A percentile compares a stretch with the other conserved stretches of the same genome.
Evolutionary conservation across 2,113 vertebrate genomes (phyloP).

Genomic region (Scomber scombrus): DNA sequence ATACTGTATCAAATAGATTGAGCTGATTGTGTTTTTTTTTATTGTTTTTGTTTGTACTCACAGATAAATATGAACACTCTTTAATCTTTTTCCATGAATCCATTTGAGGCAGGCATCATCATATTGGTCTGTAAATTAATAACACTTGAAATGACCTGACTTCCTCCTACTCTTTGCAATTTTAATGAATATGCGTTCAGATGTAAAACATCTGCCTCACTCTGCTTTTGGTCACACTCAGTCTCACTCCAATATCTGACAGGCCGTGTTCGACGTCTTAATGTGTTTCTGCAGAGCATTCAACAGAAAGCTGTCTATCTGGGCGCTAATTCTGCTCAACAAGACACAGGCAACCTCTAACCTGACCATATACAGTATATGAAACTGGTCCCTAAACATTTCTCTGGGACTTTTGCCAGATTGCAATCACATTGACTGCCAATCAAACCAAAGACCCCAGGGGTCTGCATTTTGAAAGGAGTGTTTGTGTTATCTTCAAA

Average conservation of each 20-base stretch:
- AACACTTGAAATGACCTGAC: constrained; percentile 16
- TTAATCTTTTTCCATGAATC: constrained; percentile 6
- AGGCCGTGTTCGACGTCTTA: neutral
- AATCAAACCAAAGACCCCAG: constrained; percentile 66
- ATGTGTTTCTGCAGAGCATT: constrained; percentile 3
- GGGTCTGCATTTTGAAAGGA: constrained; percentile 41
- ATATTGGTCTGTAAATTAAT: constrained; percentile 16
- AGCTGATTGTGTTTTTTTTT: neutral
- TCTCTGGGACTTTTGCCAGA: constrained; percentile 72
- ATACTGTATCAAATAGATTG: neutral
- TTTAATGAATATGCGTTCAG: constrained; percentile 46
- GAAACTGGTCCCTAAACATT: constrained; percentile 46
- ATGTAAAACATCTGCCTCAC: constrained; percentile 62
- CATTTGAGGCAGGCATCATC: neutral
- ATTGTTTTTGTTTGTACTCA: neutral
- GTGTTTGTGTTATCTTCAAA: constrained; percentile 66
- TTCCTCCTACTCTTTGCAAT: constrained; percentile 1
- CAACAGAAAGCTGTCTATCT: constrained; percentile 39
- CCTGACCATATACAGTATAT: constrained; percentile 51
- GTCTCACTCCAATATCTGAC: constrained; percentile 32
- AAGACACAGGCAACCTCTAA: constrained; percentile 60
- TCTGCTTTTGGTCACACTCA: constrained; percentile 34
- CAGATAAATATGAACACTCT: neutral
- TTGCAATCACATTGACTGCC: constrained; percentile 72
- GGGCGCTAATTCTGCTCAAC: constrained; percentile 48